A percentile compares a stretch with the other conserved stretches of the same genome.
Conservation (phyloP, 2,113 vertebrate genomes). For the Platichthys stellatus region DNA sequence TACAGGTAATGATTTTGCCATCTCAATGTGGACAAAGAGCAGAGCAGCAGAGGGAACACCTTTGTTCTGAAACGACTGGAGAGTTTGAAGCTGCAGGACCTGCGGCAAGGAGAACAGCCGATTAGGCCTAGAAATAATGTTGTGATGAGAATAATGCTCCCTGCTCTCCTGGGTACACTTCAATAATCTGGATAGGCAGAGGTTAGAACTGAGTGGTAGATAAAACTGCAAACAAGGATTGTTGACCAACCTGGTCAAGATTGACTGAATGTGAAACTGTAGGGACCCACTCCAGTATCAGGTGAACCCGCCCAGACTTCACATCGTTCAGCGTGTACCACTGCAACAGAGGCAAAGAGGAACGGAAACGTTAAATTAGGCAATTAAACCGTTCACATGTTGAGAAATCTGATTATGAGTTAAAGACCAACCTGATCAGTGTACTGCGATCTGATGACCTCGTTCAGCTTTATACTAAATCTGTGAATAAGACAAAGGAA, state of each 20-base stretch:
- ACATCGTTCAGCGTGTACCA: constrained; percentile 90
- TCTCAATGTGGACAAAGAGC: constrained; percentile 86
- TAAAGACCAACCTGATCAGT: constrained; percentile 75
- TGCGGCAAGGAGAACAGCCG: constrained; percentile 46
- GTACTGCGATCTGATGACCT: constrained; percentile 75
- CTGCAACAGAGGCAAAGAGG: constrained; percentile 72
- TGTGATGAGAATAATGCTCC: neutral
- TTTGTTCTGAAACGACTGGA: constrained; percentile 85
- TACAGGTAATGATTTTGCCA: constrained; percentile 85
- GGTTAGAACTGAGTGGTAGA: neutral
- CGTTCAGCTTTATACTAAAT: constrained; percentile 69
- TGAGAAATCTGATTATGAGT: neutral
- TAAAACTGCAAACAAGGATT: neutral
- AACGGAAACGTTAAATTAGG: neutral
- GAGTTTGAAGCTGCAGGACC: constrained; percentile 85
- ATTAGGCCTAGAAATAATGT: neutral
- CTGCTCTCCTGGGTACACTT: neutral
- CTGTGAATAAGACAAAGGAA: constrained; percentile 51
- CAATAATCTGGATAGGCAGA: neutral
- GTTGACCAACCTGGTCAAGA: constrained; percentile 85
- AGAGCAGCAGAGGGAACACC: constrained; percentile 85
- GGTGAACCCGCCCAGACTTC: constrained; percentile 87
- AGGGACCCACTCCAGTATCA: constrained; percentile 88
- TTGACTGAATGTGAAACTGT: constrained; percentile 72
- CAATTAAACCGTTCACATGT: neutral